These are phyloP conservation scores for Drosophila kanapiae DNA, from an alignment of 1,140 invertebrate species.

Conservation along the genomic window DNA sequence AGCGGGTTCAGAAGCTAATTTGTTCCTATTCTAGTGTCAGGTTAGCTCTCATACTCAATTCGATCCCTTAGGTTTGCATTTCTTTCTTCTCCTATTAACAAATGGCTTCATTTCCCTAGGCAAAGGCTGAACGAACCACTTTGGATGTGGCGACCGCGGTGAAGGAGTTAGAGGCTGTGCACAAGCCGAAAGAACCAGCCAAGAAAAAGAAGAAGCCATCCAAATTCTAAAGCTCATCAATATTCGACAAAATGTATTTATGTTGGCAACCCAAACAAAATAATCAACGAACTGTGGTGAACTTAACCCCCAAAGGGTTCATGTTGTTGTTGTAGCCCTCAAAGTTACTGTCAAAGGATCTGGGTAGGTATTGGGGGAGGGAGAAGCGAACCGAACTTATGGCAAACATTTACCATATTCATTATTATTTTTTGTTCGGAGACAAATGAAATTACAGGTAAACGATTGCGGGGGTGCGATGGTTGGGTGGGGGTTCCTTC, in stretches of 20 bases:
- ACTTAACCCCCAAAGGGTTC: constrained; percentile 45
- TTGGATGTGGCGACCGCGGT: neutral
- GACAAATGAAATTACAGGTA: constrained; percentile 69
- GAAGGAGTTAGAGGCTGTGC: neutral
- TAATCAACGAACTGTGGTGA: constrained; percentile 34
- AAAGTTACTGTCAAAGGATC: constrained; percentile 59
- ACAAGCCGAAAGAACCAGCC: neutral
- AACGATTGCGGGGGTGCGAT: constrained; percentile 10
- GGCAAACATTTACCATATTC: constrained; percentile 71
- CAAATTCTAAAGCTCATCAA: constrained; percentile 32
- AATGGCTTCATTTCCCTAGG: neutral
- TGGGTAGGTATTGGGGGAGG: constrained; percentile 1
- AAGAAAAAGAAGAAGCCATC: constrained; percentile 19
- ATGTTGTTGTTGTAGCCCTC: constrained; percentile 14
- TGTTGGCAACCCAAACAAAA: constrained; percentile 70
- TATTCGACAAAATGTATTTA: constrained; percentile 39
- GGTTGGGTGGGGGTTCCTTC: neutral
- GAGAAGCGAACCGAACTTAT: constrained; percentile 36
- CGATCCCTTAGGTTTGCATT: no score
- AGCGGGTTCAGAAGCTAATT: no score
- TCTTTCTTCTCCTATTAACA: no score
- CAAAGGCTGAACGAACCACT: neutral
- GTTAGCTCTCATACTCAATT: no score
- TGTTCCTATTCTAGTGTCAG: no score
- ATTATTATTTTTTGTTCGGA: constrained; percentile 32